These are phyloP conservation scores for Pachliopta kotzebuea DNA, from an alignment of 2,888 invertebrate species.

Conservation along the genomic window DNA sequence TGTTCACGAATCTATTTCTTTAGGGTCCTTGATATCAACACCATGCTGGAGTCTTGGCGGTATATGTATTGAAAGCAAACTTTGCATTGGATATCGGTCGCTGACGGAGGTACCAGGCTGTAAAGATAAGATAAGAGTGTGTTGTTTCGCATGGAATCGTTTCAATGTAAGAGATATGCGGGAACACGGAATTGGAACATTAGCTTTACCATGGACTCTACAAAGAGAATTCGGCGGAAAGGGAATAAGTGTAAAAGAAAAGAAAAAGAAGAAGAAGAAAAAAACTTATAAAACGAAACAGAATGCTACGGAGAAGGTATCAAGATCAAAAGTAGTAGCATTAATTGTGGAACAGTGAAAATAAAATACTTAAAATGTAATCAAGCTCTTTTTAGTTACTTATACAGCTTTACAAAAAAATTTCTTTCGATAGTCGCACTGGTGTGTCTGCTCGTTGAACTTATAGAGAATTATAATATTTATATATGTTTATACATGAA, in stretches of 20 bases:
- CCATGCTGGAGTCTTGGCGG: slow-evolving; percentile 64
- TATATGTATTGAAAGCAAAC: slow-evolving; percentile 54
- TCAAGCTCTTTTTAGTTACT: not conserved
- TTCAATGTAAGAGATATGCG: slow-evolving; percentile 49
- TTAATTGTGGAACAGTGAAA: slow-evolving; percentile 9
- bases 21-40: slow-evolving; percentile 59
- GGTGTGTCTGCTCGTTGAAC: too few relatives aligned
- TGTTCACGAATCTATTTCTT: slow-evolving; percentile 23
- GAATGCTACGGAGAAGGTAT: not conserved
- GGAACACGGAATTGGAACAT: slow-evolving; percentile 46
- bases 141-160: slow-evolving; percentile 66
- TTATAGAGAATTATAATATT: too few relatives aligned
- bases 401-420: not conserved
- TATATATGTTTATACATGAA: not conserved
- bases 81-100: slow-evolving; percentile 53
- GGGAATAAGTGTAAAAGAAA: slow-evolving; percentile 43
- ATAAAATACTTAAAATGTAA: slow-evolving; percentile 1
- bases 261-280: slow-evolving; percentile 30
- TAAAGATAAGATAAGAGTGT: slow-evolving; percentile 55
- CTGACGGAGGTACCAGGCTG: slow-evolving; percentile 61
- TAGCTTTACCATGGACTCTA: slow-evolving; percentile 52
- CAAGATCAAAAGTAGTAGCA: slow-evolving; percentile 20
- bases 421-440: too few relatives aligned
- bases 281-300: not conserved
- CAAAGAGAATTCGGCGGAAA: slow-evolving; percentile 49